A percentile compares a stretch with the other conserved stretches of the same genome.
These are phyloP conservation scores for Scomberomorus guttatus DNA, from an alignment of 2,797 vertebrate species.

Conservation along the genomic window DNA sequence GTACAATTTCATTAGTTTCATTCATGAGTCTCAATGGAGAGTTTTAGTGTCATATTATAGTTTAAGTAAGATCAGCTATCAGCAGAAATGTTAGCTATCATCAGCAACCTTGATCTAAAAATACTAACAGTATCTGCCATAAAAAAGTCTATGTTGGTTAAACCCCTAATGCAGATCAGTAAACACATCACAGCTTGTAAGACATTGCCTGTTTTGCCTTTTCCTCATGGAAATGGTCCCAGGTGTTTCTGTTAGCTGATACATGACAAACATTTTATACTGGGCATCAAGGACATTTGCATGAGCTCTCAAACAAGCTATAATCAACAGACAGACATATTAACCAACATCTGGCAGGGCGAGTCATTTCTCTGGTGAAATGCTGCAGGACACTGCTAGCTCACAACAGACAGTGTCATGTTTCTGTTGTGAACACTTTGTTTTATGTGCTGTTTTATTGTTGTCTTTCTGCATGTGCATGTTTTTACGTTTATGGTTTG, in stretches of 20 bases:
- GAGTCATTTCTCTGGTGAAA: constrained; percentile 37
- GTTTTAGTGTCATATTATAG: constrained; percentile 34
- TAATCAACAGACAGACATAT: constrained; percentile 67
- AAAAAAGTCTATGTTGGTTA: not conserved
- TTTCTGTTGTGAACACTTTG: too few relatives aligned
- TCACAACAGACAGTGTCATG: constrained; percentile 14
- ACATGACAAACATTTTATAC: constrained; percentile 50
- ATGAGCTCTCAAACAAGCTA: constrained; percentile 60
- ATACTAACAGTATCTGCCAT: constrained; percentile 19
- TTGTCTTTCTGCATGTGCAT: not conserved
- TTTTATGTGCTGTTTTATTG: not conserved
- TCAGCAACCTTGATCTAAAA: constrained; percentile 34
- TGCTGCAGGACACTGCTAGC: constrained; percentile 40
- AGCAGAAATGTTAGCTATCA: constrained; percentile 20
- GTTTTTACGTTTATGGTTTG: not conserved
- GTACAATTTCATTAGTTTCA: constrained; percentile 42
- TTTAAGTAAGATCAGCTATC: constrained; percentile 28
- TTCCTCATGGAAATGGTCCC: constrained; percentile 37
- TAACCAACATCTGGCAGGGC: constrained; percentile 70
- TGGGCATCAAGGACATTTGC: constrained; percentile 54
- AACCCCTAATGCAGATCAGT: not conserved
- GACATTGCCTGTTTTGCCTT: constrained; percentile 15
- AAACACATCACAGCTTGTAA: not conserved
- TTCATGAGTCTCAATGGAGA: constrained; percentile 26
- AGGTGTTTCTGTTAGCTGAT: constrained; percentile 63